Base-by-base conservation (phyloP, 2,797 vertebrate species). In the Poecilia wingei region DNA sequence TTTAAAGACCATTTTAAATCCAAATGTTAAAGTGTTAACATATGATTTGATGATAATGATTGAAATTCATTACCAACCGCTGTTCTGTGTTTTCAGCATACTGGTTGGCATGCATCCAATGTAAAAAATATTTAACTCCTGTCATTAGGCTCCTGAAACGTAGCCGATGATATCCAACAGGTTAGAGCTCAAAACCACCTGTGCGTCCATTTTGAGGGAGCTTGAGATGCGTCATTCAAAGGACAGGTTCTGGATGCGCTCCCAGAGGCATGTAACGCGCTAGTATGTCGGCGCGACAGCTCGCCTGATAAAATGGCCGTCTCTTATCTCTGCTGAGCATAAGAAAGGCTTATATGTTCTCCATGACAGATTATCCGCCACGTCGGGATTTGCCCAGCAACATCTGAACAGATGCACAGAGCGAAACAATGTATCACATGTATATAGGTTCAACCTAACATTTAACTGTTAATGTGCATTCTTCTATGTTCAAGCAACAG, bases 271-370 rank as follows among this genome's bases (percentile, higher is more conserved):
- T 82, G 72, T 71, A 86, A 86, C 87, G 81, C 83, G 75, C 86
- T 68, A 88, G 87, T 89, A 84, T 88, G 91, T 90, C 87, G 89
- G 89, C 88, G 91, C 86, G 93, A 94, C 94, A 93, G 93, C 90
- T 81, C 87, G 89, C 86, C 90, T 89, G 94, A 96, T 96, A 96
- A 96, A 95, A 96, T 96, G 95, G 94, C 93, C 92, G 93, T 92
- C 83, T 96, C 94, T 96, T 95, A 96, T 96, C 96, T 96, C 94
- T 76, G 79, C 93, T 91, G 93, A 95, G 93, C 95, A 96, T 95
- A 95, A 95, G 94, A 96, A 95, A 95, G 95, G 95, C 95, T 96
- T 95, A 95, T 92, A 93, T 89, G 87, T 94, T 94, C 94, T 95
- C 92, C 81, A 84, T 95, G 94, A 95, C 95, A 96, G 93, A 95